These are phyloP conservation scores for Hylia prasina DNA, from an alignment of 2,113 vertebrate genomes.

Conservation along the genomic window DNA sequence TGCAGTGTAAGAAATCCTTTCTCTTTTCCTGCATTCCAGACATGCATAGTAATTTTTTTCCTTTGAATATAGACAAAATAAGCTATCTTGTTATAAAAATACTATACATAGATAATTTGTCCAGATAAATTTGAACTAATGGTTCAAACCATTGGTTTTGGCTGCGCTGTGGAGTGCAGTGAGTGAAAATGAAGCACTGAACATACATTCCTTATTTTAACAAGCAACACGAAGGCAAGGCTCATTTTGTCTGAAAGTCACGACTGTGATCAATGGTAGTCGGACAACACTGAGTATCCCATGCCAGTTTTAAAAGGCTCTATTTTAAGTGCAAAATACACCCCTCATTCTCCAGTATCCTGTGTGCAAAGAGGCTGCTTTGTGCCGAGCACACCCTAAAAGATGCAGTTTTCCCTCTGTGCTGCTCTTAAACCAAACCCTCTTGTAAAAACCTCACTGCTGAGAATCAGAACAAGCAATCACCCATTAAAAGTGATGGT, in stretches of 20 bases:
- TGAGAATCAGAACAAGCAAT: not conserved
- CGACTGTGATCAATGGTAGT: not conserved
- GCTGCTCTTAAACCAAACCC: not conserved
- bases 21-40: conserved; percentile 9
- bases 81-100: not conserved
- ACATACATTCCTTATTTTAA: not conserved
- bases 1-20: not conserved
- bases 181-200: not conserved
- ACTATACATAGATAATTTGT: not conserved
- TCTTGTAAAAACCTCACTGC: not conserved
- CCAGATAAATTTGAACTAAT: conserved; percentile 6
- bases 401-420: not conserved
- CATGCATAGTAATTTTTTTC: not conserved
- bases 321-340: not conserved
- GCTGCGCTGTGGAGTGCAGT: not conserved
- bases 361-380: not conserved
- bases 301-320: not conserved
- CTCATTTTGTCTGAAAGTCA: not conserved
- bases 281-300: not conserved
- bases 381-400: not conserved
- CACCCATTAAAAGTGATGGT: not conserved
- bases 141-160: not conserved
- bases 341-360: not conserved
- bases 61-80: not conserved
- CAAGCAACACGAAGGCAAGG: not conserved